phyloP scores from a whole-genome alignment of 2,797 vertebrate genomes.

The Scleropages formosus region DNA sequence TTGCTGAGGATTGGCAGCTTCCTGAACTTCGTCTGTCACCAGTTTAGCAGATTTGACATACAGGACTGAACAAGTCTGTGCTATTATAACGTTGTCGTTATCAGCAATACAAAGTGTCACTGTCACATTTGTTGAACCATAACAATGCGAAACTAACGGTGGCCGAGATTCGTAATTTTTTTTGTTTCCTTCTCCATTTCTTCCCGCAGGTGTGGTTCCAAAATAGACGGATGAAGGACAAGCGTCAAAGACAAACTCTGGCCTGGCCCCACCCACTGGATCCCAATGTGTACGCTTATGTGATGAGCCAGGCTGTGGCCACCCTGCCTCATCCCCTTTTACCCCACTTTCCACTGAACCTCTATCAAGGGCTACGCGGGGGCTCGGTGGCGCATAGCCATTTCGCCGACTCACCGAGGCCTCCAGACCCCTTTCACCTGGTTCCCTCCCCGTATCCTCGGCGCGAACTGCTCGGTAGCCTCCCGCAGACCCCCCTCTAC shows the following conservation, averaged over 20 bases:
- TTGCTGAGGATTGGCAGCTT: no score
- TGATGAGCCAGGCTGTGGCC: constrained; percentile 58
- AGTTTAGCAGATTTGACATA: no score
- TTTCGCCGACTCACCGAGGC: constrained; percentile 49
- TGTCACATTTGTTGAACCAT: no score
- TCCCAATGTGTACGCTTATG: constrained; percentile 57
- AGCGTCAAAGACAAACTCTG: constrained; percentile 62
- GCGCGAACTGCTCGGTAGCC: constrained; percentile 35
- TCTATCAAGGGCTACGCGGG: constrained; percentile 48
- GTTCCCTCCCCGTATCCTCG: constrained; percentile 52
- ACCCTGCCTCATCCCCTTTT: constrained; percentile 52
- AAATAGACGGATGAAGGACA: constrained; percentile 75
- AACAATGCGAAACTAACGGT: no score
- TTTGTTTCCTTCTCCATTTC: background rate
- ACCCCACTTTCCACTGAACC: constrained; percentile 55
- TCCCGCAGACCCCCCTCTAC: constrained; percentile 50
- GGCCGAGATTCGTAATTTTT: constrained; percentile 9
- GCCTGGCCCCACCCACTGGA: constrained; percentile 60
- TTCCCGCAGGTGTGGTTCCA: constrained; percentile 64
- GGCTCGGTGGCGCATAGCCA: constrained; percentile 46
- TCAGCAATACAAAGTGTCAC: no score
- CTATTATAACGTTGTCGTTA: no score
- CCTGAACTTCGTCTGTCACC: no score
- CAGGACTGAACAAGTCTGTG: no score
- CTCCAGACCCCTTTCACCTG: constrained; percentile 53